These are phyloP conservation scores for Wasmannia auropunctata DNA, from an alignment of 1,140 invertebrate species.

Conservation along the genomic window DNA sequence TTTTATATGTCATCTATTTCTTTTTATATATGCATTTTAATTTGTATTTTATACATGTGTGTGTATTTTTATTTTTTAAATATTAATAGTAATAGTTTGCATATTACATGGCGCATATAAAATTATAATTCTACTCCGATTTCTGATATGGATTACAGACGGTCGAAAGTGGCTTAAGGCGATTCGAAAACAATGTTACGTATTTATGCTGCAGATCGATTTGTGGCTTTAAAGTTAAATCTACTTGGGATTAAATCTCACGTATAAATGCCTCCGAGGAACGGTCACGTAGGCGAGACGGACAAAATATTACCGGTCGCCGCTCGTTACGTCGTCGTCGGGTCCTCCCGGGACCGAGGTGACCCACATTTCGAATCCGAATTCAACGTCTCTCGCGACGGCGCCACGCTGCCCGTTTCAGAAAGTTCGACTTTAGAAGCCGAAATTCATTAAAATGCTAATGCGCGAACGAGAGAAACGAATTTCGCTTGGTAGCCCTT, in stretches of 20 bases:
- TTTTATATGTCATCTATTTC: background rate
- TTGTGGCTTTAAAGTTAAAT: background rate
- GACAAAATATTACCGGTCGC: slow-evolving; percentile 25
- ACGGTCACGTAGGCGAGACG: background rate
- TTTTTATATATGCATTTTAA: background rate
- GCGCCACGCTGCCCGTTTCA: slow-evolving; percentile 12
- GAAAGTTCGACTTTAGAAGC: slow-evolving; percentile 54
- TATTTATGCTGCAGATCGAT: slow-evolving; percentile 10
- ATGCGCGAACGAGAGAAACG: slow-evolving; percentile 62
- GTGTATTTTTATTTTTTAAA: background rate
- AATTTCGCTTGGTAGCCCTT: slow-evolving; percentile 45
- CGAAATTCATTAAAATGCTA: slow-evolving; percentile 64
- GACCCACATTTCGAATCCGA: slow-evolving; percentile 38
- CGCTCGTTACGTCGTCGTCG: slow-evolving; percentile 16
- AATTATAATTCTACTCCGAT: background rate
- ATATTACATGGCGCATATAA: background rate
- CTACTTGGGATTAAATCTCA: slow-evolving; percentile 12
- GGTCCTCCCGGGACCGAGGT: slow-evolving; percentile 1
- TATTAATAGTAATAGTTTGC: too few relatives aligned
- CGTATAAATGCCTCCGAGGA: background rate
- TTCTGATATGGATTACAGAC: background rate
- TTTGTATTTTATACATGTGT: background rate
- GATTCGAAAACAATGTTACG: background rate
- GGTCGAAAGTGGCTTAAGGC: background rate
- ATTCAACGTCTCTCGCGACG: slow-evolving; percentile 20